phyloP scores from a whole-genome alignment of 2,113 vertebrate species.

The Ochotona curzoniae region DNA sequence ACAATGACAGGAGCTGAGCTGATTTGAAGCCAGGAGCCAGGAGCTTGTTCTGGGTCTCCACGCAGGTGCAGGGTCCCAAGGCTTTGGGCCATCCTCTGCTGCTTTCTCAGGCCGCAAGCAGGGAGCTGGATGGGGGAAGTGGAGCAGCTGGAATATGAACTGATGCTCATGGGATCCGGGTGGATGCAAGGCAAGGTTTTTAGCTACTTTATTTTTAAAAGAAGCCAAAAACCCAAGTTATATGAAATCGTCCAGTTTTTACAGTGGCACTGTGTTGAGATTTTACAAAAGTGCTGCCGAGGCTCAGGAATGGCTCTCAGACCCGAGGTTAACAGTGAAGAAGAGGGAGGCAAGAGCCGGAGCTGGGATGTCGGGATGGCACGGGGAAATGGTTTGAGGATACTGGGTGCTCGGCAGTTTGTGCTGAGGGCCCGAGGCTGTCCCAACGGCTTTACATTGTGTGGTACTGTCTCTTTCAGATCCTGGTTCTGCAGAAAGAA shows the following conservation, averaged over 20 bases:
- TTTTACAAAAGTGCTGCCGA: background rate
- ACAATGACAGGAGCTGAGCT: too few relatives aligned
- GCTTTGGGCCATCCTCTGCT: too few relatives aligned
- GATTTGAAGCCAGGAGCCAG: too few relatives aligned
- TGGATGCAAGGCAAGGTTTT: too few relatives aligned
- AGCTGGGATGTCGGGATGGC: background rate
- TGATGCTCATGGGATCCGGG: too few relatives aligned
- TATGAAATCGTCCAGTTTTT: background rate
- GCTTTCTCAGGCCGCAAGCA: too few relatives aligned
- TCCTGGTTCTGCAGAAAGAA: constrained; percentile 92
- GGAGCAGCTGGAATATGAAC: too few relatives aligned
- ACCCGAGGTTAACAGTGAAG: background rate
- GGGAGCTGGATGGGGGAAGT: too few relatives aligned
- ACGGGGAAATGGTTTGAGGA: background rate
- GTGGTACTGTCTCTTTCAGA: constrained; percentile 86
- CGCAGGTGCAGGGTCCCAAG: too few relatives aligned
- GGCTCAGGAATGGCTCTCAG: background rate
- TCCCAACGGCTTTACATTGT: background rate
- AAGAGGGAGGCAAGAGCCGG: background rate
- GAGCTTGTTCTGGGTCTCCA: too few relatives aligned
- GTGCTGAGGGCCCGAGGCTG: background rate
- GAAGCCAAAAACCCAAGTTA: background rate
- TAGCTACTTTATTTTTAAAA: background rate
- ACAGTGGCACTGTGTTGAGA: background rate
- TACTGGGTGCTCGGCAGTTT: accelerated